Conservation (phyloP, 2,888 invertebrate species). For the Drosophila merina region DNA sequence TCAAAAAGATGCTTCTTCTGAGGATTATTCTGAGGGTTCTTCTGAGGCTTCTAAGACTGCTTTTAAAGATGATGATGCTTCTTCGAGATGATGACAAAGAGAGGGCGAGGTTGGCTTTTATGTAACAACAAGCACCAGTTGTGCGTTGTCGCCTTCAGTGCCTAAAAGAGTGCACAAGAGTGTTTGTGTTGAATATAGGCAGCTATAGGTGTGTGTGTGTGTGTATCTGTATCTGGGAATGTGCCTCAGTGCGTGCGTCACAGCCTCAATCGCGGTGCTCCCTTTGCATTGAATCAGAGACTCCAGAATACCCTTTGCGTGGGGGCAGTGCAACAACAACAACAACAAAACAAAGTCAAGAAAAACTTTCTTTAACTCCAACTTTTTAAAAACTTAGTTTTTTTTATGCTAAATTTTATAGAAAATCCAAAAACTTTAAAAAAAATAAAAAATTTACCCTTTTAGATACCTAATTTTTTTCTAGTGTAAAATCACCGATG, state of each 20-base stretch:
- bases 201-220: slow-evolving; percentile 1
- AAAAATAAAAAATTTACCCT: too few relatives aligned
- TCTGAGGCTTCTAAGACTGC: slow-evolving; percentile 15
- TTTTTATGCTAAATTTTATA: too few relatives aligned
- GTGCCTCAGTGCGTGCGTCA: slow-evolving; percentile 37
- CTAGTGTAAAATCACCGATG: too few relatives aligned
- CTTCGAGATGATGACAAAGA: slow-evolving; percentile 30
- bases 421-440: too few relatives aligned
- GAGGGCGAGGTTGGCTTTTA: slow-evolving; percentile 57
- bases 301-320: slow-evolving; percentile 43
- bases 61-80: slow-evolving; percentile 30
- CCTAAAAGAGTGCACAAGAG: slow-evolving; percentile 59
- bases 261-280: slow-evolving; percentile 3
- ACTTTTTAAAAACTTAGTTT: not conserved
- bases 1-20: not conserved
- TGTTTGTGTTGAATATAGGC: slow-evolving; percentile 6
- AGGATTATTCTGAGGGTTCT: too few relatives aligned
- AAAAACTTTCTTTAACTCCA: not conserved
- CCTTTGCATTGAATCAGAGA: slow-evolving; percentile 1
- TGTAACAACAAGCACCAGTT: slow-evolving; percentile 64
- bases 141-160: slow-evolving; percentile 72
- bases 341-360: too few relatives aligned
- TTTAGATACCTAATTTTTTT: too few relatives aligned
- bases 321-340: slow-evolving; percentile 30
- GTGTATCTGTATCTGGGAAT: slow-evolving; percentile 18